Evolutionary conservation across 2,797 vertebrate species (phyloP).

Genomic region (Phalanger gymnotis): DNA sequence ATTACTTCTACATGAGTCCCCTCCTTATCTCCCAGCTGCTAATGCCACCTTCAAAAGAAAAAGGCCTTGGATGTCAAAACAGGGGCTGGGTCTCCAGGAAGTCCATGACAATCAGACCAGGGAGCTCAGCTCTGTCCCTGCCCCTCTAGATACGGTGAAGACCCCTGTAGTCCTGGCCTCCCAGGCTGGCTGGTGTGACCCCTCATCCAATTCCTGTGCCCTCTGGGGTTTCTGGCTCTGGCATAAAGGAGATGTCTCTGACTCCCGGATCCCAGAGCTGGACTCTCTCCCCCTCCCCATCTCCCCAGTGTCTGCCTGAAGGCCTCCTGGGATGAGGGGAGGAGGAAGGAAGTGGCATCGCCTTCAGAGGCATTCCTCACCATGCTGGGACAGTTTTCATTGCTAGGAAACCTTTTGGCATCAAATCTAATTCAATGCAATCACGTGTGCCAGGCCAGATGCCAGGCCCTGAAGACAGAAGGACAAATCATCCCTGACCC

Average conservation of each 20-base stretch:
- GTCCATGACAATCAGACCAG: too few relatives aligned
- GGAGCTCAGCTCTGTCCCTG: too few relatives aligned
- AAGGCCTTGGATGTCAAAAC: neutral
- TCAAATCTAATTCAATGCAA: too few relatives aligned
- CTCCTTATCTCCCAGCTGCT: neutral
- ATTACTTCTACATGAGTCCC: neutral
- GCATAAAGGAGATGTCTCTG: too few relatives aligned
- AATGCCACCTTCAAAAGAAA: neutral
- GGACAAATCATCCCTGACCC: too few relatives aligned
- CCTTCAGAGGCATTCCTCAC: neutral
- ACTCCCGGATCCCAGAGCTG: neutral
- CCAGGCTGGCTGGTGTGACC: too few relatives aligned
- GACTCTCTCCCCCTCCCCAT: neutral
- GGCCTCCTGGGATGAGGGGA: neutral
- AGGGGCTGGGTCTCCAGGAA: too few relatives aligned
- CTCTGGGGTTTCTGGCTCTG: rapidly evolving
- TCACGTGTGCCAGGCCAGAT: too few relatives aligned
- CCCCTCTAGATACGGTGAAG: too few relatives aligned
- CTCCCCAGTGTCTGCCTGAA: neutral
- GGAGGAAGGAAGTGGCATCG: neutral
- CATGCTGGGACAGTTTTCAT: neutral
- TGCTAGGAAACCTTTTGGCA: too few relatives aligned
- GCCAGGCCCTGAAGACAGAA: too few relatives aligned
- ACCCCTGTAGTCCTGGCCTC: too few relatives aligned
- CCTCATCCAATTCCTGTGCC: rapidly evolving